Evolutionary conservation across 35 echinoderm and acorn worm genomes (phyloP), one percentile per base, ranked within the genome.

Genomic region (Ophiothrix spiculata): DNA sequence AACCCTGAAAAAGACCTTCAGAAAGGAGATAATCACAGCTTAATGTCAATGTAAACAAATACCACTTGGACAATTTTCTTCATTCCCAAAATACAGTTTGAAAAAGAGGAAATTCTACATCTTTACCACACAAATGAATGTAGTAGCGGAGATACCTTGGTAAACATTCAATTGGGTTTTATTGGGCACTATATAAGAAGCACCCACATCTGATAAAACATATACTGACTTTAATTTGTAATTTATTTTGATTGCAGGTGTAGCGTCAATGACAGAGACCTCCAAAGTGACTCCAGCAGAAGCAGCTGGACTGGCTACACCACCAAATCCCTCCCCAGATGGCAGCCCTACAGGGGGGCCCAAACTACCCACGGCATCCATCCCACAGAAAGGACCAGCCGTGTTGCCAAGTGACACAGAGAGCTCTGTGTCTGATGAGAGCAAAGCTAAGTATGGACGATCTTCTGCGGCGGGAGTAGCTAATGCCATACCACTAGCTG

Each of bases 201-300:
- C n/a, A n/a, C n/a, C n/a, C n/a, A n/a, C n/a, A n/a, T n/a, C n/a
- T n/a, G n/a, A n/a, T n/a, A n/a, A n/a, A n/a, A n/a, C n/a, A n/a
- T n/a, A n/a, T n/a, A n/a, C n/a, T n/a, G n/a, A n/a, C n/a, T n/a
- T n/a, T n/a, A n/a, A n/a, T n/a, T n/a, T n/a, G n/a, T n/a, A n/a
- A n/a, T n/a, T n/a, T n/a, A n/a, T n/a, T n/a, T n/a, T n/a, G n/a
- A 25, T 46, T 35, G 25, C 37, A 99, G 96, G 92, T 91, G 86
- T 99, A 39, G 90, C 80, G 0, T 77, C 78, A 40, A 99, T 99
- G 96, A 99, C 96, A 64, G 96, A 99, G 56, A 99, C 89, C 3
- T 94, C 96, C 34, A 93, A 99, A 56, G 87, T 99, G 37, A 93
- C 86, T 75, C 92, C 89, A 37, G 84, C 88, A 38, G 89, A 89